A percentile compares a stretch with the other conserved stretches of the same genome.
Conservation (phyloP, 2,888 invertebrate species). For the Tubiluchus corallicola region DNA sequence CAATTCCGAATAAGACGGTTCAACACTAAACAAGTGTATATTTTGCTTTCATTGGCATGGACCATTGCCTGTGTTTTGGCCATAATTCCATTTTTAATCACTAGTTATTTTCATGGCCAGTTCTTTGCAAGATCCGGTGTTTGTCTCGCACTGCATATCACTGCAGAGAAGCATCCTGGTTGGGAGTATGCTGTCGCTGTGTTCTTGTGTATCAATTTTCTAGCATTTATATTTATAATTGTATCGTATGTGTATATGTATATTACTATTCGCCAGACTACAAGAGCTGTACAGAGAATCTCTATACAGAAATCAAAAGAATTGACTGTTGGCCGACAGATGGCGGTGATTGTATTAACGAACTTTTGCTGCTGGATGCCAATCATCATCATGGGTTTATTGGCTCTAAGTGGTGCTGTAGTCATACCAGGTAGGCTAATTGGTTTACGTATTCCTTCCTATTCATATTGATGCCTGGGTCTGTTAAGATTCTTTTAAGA, state of each 20-base stretch:
- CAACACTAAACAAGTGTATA: conserved; percentile 15
- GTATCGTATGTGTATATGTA: conserved; percentile 24
- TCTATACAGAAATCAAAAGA: conserved; percentile 15
- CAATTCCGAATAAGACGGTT: conserved; percentile 19
- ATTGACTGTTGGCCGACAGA: conserved; percentile 20
- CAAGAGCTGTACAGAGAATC: conserved; percentile 15
- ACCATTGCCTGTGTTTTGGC: conserved; percentile 17
- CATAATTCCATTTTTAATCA: conserved; percentile 20
- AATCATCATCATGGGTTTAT: conserved; percentile 18
- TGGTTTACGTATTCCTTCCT: too few relatives aligned
- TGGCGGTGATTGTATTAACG: conserved; percentile 21
- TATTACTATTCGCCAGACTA: conserved; percentile 16
- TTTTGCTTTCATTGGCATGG: conserved; percentile 18
- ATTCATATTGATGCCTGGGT: too few relatives aligned
- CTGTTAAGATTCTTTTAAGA: too few relatives aligned
- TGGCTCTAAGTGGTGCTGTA: conserved; percentile 16
- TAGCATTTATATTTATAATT: conserved; percentile 22
- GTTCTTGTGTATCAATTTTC: conserved; percentile 23
- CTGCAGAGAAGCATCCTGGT: conserved; percentile 21
- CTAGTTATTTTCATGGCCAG: conserved; percentile 19
- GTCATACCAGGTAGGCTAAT: conserved; percentile 14
- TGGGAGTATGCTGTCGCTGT: conserved; percentile 26
- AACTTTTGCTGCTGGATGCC: conserved; percentile 25
- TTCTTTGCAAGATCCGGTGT: conserved; percentile 24
- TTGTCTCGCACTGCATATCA: conserved; percentile 25